These are phyloP conservation scores for Orussus abietinus DNA, from an alignment of 1,140 invertebrate genomes.

Conservation along the genomic window DNA sequence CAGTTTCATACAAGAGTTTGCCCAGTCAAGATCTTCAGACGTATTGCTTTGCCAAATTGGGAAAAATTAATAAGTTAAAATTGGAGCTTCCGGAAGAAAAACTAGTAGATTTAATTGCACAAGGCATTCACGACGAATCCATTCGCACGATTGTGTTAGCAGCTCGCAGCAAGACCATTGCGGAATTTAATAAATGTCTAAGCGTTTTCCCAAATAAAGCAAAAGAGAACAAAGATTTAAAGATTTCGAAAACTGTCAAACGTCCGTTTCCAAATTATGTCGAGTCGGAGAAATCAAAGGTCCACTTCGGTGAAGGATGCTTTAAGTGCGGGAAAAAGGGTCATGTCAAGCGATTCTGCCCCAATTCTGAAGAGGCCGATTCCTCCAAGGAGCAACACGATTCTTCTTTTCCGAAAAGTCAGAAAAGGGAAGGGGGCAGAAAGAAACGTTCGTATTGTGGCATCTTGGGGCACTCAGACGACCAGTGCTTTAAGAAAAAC, in stretches of 20 bases:
- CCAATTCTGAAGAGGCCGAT: neutral
- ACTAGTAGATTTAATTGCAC: constrained; percentile 8
- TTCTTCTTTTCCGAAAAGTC: too few relatives aligned
- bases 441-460: neutral
- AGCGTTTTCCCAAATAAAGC: neutral
- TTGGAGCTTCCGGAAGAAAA: constrained; percentile 12
- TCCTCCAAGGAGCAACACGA: too few relatives aligned
- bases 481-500: neutral
- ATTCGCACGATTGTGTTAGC: constrained; percentile 9
- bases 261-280: too few relatives aligned
- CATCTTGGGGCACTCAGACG: neutral
- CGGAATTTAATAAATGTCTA: constrained; percentile 5
- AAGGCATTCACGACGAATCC: constrained; percentile 5
- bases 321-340: constrained; percentile 4
- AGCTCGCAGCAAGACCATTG: constrained; percentile 3
- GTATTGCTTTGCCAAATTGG: constrained; percentile 10
- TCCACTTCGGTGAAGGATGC: neutral
- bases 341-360: constrained; percentile 1
- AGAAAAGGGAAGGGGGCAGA: too few relatives aligned
- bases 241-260: too few relatives aligned
- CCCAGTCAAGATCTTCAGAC: constrained; percentile 2
- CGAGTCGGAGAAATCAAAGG: neutral
- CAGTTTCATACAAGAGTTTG: neutral
- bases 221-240: neutral
- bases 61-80: constrained; percentile 6